Evolutionary conservation across 2,888 invertebrate species (phyloP), one percentile per base, ranked within the genome.

Genomic region (Volucella bombylans): DNA sequence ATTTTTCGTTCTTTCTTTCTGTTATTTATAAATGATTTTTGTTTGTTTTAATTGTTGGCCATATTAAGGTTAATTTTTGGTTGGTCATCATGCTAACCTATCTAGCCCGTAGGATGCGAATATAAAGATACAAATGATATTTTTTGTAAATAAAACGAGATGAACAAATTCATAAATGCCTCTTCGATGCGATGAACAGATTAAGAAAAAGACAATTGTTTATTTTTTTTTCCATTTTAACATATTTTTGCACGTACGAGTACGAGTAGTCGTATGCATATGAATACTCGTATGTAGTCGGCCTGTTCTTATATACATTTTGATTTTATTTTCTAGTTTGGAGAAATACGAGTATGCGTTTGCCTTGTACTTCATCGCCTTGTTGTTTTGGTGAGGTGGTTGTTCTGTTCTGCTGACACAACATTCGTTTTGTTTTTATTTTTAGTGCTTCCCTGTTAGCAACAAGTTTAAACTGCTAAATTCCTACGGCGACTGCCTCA

Each of bases 121-220:
- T 39, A 64, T 31, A 31, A 68, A 43, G 72, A 59, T 78, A 81
- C 67, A 81, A 57, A 77, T 76, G 31, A 31, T 31, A 31, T 31
- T 77, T 81, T 83, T 83, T 85, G 85, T 85, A 85, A 85, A 85
- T 81, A 85, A 77, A 67, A 61, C 31, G 47, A 68, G 47, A 52
- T 68, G 18, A 43, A 77, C 62, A 49, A 62, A 67, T 67, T 47
- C n/a, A 74, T 31, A 31, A 31, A 31, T 50, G 62, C 74, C 83
- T 74, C 73, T 69, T 82, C 6, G 31, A 31, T 31, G 31, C 31
- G 69, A 80, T 41, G 74, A 74, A 73, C 50, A 57, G 82, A 73
- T 78, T 65, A 41, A 61, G 50, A 52, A 55, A 50, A 54, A 52
- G 45, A 55, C 39, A 45, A 47, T 61, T 69, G 31, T 69, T 64